Conservation (phyloP, 2,888 invertebrate species). For the Hirtodrosophila alboralis region DNA sequence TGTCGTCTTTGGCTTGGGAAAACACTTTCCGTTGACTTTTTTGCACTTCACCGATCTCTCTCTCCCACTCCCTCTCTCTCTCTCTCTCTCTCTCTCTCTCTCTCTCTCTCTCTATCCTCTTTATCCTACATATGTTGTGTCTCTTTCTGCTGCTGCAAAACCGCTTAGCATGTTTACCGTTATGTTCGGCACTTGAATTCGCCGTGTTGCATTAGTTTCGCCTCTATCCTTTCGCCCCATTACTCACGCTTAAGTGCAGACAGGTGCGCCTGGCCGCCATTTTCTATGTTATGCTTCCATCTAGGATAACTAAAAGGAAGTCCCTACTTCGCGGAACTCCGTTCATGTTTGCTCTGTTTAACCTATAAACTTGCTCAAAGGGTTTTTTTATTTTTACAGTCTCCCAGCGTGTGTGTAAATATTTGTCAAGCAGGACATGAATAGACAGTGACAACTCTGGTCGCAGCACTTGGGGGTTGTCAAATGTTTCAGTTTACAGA, state of each 20-base stretch:
- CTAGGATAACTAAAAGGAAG: conserved; percentile 31
- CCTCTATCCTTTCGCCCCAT: conserved; percentile 43
- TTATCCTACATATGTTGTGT: background rate
- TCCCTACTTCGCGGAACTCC: conserved; percentile 9
- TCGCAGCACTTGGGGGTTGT: conserved; percentile 25
- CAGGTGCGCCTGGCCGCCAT: conserved; percentile 58
- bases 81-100: conserved; percentile 19
- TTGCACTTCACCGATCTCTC: conserved; percentile 28
- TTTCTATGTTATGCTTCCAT: conserved; percentile 40
- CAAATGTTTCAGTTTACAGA: too few species aligned
- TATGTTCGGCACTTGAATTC: conserved; percentile 75
- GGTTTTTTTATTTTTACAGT: conserved; percentile 5
- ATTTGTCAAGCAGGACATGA: conserved; percentile 27
- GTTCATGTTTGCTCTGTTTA: conserved; percentile 68
- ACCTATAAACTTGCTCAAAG: conserved; percentile 66
- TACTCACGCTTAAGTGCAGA: conserved; percentile 63
- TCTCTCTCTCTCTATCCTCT: background rate
- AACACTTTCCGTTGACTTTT: conserved; percentile 72
- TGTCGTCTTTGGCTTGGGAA: conserved; percentile 55
- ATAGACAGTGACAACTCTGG: conserved; percentile 35
- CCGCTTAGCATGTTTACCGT: conserved; percentile 77
- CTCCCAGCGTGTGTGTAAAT: conserved; percentile 27
- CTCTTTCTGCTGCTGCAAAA: conserved; percentile 33
- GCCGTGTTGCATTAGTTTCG: conserved; percentile 76
- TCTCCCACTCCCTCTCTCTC: conserved; percentile 6